Conservation (phyloP, 2,797 vertebrate genomes). For the Oreochromis grahami region DNA sequence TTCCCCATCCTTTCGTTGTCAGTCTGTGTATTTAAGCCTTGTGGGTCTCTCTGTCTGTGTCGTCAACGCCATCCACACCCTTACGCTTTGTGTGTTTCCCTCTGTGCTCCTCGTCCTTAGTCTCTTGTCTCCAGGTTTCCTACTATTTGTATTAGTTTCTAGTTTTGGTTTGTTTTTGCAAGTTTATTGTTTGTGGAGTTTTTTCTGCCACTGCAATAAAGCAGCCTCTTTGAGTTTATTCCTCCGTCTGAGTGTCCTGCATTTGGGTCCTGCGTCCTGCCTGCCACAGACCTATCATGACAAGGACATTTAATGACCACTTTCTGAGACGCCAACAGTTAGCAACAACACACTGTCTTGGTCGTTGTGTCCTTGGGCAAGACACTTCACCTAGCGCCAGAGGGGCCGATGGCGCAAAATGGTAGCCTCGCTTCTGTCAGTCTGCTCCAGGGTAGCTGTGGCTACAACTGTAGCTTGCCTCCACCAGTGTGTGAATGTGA, state of each 20-base stretch:
- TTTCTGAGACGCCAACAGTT: fast-evolving
- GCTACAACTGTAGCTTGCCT: background rate
- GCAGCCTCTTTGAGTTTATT: background rate
- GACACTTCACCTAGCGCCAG: background rate
- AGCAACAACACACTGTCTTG: background rate
- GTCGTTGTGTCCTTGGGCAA: background rate
- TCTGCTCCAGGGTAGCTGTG: background rate
- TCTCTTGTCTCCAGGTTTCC: background rate
- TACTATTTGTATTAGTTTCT: background rate
- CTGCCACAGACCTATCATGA: background rate
- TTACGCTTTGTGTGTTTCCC: fast-evolving
- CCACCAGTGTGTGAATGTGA: background rate
- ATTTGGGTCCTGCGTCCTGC: background rate
- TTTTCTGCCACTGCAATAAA: background rate
- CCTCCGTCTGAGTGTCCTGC: background rate
- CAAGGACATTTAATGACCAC: background rate
- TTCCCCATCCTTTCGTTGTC: background rate
- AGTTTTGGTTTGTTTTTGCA: background rate
- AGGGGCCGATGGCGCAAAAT: fast-evolving
- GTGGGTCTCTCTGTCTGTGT: background rate
- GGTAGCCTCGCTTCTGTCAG: background rate
- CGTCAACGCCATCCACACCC: background rate
- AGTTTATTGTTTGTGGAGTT: background rate
- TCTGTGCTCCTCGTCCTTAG: background rate
- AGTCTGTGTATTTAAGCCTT: background rate